These are phyloP conservation scores for Scytalopus superciliaris DNA, from an alignment of 2,113 vertebrate genomes.

Conservation along the genomic window DNA sequence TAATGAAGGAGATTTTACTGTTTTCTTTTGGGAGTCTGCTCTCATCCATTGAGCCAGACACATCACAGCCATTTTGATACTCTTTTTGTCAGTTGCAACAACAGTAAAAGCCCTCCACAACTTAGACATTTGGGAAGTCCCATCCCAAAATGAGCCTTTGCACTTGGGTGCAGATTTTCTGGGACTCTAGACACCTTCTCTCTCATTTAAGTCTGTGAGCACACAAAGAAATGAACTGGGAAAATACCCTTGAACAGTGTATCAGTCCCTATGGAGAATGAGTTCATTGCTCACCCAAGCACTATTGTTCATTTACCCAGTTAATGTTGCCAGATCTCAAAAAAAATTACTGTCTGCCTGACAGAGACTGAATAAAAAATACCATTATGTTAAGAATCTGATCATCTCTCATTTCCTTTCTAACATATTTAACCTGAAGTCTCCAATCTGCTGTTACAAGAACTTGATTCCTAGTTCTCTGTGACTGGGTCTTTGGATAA, in stretches of 20 bases:
- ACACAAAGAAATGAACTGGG: not conserved
- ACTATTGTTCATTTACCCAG: not conserved
- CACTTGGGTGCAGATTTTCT: not conserved
- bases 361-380: not conserved
- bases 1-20: not conserved
- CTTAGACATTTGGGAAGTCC: not conserved
- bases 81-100: not conserved
- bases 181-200: not conserved
- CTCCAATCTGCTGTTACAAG: not conserved
- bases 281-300: not conserved
- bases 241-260: not conserved
- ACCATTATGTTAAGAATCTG: not conserved
- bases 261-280: not conserved
- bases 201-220: not conserved
- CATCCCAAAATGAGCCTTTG: not conserved
- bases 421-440: not conserved
- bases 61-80: not conserved
- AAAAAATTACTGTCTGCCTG: not conserved
- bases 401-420: not conserved
- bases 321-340: not conserved
- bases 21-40: not conserved
- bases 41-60: not conserved
- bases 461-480: not conserved
- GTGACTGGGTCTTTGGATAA: not conserved
- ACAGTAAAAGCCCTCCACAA: not conserved